Percentiles rank a stretch among this genome's conserved stretches.
These are phyloP conservation scores for Drosophila kohkoa DNA, from an alignment of 1,140 invertebrate species.

Conservation along the genomic window DNA sequence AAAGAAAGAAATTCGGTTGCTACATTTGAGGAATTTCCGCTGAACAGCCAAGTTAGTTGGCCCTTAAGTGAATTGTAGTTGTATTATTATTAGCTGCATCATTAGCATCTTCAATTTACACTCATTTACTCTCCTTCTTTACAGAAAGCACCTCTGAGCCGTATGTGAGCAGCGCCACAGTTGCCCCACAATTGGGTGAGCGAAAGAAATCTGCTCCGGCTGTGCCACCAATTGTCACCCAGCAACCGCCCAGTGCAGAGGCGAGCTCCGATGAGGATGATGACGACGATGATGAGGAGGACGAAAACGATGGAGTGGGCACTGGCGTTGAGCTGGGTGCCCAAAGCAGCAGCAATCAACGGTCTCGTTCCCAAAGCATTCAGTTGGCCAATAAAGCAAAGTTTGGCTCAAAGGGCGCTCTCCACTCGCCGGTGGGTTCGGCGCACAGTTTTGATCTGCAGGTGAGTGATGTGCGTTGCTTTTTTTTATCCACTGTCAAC, in stretches of 20 bases:
- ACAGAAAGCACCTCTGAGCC: constrained; percentile 65
- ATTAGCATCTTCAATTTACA: background rate
- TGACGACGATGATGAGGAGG: constrained; percentile 72
- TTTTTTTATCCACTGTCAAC: background rate
- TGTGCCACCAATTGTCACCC: constrained; percentile 78
- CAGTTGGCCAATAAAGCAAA: constrained; percentile 77
- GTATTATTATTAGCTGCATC: too few relatives aligned
- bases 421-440: constrained; percentile 80
- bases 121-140: background rate
- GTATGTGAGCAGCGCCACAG: constrained; percentile 54
- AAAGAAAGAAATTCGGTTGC: too few relatives aligned
- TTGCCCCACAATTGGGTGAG: constrained; percentile 37
- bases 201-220: constrained; percentile 73
- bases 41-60: too few relatives aligned
- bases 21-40: too few relatives aligned
- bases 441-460: constrained; percentile 84
- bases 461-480: constrained; percentile 53
- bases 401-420: constrained; percentile 77
- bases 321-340: constrained; percentile 53
- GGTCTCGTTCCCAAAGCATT: constrained; percentile 80
- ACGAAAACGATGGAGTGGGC: constrained; percentile 70
- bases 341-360: constrained; percentile 47
- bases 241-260: constrained; percentile 77
- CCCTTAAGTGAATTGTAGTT: too few relatives aligned
- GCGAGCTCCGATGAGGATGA: constrained; percentile 82